Evolutionary conservation across 2,797 vertebrate species (phyloP).

Genomic region (Myripristis murdjan): DNA sequence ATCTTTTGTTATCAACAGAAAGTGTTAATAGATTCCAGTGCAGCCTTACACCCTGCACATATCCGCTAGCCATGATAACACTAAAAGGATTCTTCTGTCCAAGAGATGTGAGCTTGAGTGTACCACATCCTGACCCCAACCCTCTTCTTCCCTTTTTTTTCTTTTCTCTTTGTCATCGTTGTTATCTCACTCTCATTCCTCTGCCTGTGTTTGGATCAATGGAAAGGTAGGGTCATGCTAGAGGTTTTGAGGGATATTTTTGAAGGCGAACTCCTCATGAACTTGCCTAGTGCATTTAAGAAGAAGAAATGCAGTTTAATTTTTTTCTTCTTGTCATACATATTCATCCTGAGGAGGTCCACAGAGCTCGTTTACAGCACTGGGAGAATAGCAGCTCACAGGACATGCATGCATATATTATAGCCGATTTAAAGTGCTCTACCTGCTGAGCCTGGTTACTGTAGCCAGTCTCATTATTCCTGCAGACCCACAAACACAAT

Average conservation of each 20-base stretch:
- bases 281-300: slow-evolving; percentile 45
- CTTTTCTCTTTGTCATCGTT: background rate
- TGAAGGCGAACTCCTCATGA: slow-evolving; percentile 59
- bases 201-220: slow-evolving; percentile 48
- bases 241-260: slow-evolving; percentile 55
- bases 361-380: slow-evolving; percentile 53
- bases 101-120: slow-evolving; percentile 46
- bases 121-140: slow-evolving; percentile 30
- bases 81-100: slow-evolving; percentile 72
- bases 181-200: slow-evolving; percentile 43
- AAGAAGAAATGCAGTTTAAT: slow-evolving; percentile 20
- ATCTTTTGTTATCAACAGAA: slow-evolving; percentile 68
- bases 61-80: slow-evolving; percentile 62
- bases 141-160: slow-evolving; percentile 25
- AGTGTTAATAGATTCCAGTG: slow-evolving; percentile 73
- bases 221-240: slow-evolving; percentile 21
- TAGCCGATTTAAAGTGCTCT: slow-evolving; percentile 28
- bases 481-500: slow-evolving; percentile 56
- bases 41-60: slow-evolving; percentile 46
- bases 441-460: slow-evolving; percentile 54
- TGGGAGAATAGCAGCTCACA: slow-evolving; percentile 37
- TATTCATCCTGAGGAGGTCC: slow-evolving; percentile 63
- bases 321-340: slow-evolving; percentile 51
- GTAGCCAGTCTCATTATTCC: slow-evolving; percentile 47
- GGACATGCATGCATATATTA: slow-evolving; percentile 46